Evolutionary conservation across 2,797 vertebrate species (phyloP), one percentile per base, ranked within the genome.

Genomic region (Antrozous pallidus): DNA sequence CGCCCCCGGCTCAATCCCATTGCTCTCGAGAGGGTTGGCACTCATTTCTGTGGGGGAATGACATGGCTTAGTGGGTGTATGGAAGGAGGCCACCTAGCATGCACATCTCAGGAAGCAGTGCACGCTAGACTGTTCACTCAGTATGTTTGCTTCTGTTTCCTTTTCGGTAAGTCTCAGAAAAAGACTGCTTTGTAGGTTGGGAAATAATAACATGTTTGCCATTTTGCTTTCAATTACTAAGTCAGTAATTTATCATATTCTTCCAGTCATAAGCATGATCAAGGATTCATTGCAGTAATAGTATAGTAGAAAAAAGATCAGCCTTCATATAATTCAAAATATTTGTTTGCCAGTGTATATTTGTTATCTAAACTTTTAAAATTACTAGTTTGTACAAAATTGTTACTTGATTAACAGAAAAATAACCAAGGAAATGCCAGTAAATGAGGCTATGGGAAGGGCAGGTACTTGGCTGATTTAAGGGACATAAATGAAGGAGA

Each of bases 11-110:
- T 99, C 99, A 84, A 99, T 99, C 47, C 99, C 99, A 5, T 98
- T 98, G 87, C 99, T 99, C 90, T 99, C 97, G 82, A 99, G 98
- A 94, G 99, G 99, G 96, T 99, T 99, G 95, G 99, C 99, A 28
- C 99, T 99, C 98, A 99, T 99, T 98, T 99, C 99, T 99, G 98
- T 96, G 42, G 94, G 5, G 78, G 58, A 89, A 97, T 91, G 65
- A 86, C 38, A 75, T 45, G 33, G 75, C 33, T 94, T 81, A 95
- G 69, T n/a, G 49, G 31, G 63, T 4, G 33, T 36, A 2, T 86
- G 82, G 45, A 9, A 40, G 69, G 93, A 42, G 47, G 58, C 86
- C 83, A 75, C 1, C 79, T 45, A 36, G 16, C 33, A 67, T 42
- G n/a, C 18, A 79, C 14, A 75, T 63, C 40, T 40, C 40, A 67